Base-by-base conservation (phyloP, 2,888 invertebrate species). In the Taenaris catops region DNA sequence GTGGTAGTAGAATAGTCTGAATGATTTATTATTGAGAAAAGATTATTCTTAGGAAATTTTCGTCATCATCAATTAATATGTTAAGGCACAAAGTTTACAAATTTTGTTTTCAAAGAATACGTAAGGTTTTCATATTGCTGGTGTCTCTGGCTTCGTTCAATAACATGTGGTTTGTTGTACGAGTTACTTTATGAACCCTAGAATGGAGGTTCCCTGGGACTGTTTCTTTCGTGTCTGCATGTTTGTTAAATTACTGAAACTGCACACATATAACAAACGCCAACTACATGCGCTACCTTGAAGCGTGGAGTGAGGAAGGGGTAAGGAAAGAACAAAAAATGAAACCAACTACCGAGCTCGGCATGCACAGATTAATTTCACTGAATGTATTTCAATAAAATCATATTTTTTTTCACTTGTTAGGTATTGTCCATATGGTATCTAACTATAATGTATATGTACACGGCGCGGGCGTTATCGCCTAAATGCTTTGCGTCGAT, bases 341-440 rank as follows among this genome's bases (percentile, higher is more conserved):
- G 58, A 52, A 53, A 50, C 34, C 29, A 49, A 46, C 47, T 39
- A 44, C 50, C 25, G 44, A 45, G 52, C 50, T 55, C 53, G 63
- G 73, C 83, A 76, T 78, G 81, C 83, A 76, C 58, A 54, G 25
- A 36, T 53, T 69, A 69, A 78, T 81, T 84, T 71, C 78, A 83
- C 78, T 73, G 79, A 81, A 70, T 81, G 78, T 79, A 74, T 83
- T 75, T 80, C 81, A 83, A 83, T 75, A 81, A 81, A 83, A 78
- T 75, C 75, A 76, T 35, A 60, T 37, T 57, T 56, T 63, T 69
- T 70, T 79, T 70, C 81, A 84, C 84, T 83, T 83, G 84, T 86
- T 83, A 84, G 81, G 84, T 84, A 86, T 86, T 83, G 84, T 86
- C 84, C 84, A 76, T 80, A 83, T 78, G 68, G 81, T 78, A 68